Base-by-base conservation (phyloP, 2,888 invertebrate genomes). In the Tinea pellionella region DNA sequence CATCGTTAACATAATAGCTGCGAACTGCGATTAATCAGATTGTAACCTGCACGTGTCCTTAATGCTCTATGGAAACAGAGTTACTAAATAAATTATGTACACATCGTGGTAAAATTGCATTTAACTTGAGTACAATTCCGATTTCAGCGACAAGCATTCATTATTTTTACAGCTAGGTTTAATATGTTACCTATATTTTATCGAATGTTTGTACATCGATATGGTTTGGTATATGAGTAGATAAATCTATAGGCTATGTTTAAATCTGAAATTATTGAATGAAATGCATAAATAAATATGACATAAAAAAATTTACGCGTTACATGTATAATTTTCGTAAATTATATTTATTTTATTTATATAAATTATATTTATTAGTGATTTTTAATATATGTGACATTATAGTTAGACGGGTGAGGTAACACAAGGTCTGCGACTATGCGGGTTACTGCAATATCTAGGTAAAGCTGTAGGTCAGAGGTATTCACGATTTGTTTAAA, bases 1-100 rank as follows among this genome's bases (percentile, higher is more conserved):
- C 53, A 53, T 53, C 53, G 53, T 53, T 53, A 53, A 53, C 24
- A 53, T 57, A 57, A 32, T 53, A 53, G 18, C 24, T 53, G 74
- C 70, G 69, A 67, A 67, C 68, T 67, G 72, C 67, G 69, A 69
- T 69, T 68, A 75, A 82, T 86, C 85, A 80, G 84, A 85, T 82
- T 69, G 77, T 82, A 15, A 9, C 6, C 47, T 47, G 47, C 47
- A 47, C 47, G 47, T 16, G 47, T 16, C 16, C 47, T 47, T 47
- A 47, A 47, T 47, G 47, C 47, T n/a, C 13, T 47, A 47, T 47
- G 47, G 41, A 47, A 47, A 47, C 47, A 47, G 2, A 15, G 13
- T 47, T 47, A 47, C 47, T 37, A 37, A 37, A 37, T 37, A 37
- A 37, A 2, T n/a, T 6, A 37, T n/a, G 37, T 37, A 37, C 37